These are phyloP conservation scores for Agonopterix alstromeriana DNA, from an alignment of 2,888 invertebrate species.

Conservation along the genomic window DNA sequence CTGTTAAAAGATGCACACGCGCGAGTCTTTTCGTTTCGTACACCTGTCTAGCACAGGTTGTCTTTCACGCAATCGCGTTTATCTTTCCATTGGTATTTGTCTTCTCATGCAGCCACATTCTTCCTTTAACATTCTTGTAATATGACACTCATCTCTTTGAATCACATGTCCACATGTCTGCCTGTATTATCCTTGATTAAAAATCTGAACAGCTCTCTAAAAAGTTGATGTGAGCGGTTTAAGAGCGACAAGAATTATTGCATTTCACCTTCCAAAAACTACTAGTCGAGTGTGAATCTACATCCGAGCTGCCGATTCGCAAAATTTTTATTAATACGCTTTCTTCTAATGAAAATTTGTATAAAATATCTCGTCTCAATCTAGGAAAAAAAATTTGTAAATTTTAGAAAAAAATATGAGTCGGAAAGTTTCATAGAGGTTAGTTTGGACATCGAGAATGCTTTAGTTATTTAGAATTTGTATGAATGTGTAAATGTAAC, in stretches of 20 bases:
- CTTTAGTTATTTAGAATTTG: constrained; percentile 59
- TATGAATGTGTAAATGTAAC: constrained; percentile 68
- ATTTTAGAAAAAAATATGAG: constrained; percentile 25
- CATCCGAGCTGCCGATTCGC: constrained; percentile 34
- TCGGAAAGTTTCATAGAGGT: constrained; percentile 24
- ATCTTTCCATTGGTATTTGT: too few relatives aligned
- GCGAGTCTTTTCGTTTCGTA: too few relatives aligned
- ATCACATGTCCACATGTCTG: too few relatives aligned
- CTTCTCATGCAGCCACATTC: too few relatives aligned
- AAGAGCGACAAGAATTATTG: constrained; percentile 4
- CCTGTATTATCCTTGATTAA: too few relatives aligned
- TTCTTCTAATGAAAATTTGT: constrained; percentile 13
- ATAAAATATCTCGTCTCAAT: constrained; percentile 21
- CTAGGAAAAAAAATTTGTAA: constrained; percentile 27
- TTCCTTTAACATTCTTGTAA: too few relatives aligned
- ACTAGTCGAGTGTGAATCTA: constrained; percentile 70
- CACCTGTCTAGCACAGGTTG: too few relatives aligned
- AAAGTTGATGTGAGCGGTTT: too few relatives aligned
- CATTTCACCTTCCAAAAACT: constrained; percentile 35
- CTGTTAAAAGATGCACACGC: too few relatives aligned
- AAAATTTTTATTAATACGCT: constrained; percentile 4
- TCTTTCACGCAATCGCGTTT: too few relatives aligned
- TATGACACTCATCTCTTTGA: too few relatives aligned
- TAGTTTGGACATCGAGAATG: constrained; percentile 60
- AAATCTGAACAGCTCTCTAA: too few relatives aligned